Percentiles rank a stretch among this genome's conserved stretches.
phyloP scores from a whole-genome alignment of 2,797 vertebrate species.

The Nothura maculosa region DNA sequence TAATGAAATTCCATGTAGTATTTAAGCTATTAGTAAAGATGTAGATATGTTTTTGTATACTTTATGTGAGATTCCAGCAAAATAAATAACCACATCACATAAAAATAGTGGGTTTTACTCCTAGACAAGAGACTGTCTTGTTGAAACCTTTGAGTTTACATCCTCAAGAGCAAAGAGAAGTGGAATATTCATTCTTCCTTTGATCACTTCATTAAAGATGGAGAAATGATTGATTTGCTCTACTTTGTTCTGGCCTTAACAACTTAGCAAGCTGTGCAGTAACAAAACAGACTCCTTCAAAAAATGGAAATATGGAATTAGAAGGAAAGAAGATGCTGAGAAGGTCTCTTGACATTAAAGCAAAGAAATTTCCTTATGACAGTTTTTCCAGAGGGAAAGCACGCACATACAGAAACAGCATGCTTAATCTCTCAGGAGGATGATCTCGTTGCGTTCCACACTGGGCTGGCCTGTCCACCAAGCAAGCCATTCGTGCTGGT shows the following conservation, averaged over 20 bases:
- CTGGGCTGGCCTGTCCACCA: neutral
- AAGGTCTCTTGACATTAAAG: neutral
- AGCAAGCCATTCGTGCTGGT: neutral
- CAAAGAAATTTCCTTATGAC: neutral
- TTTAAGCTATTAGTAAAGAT: neutral
- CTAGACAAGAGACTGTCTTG: neutral
- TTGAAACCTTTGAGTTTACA: neutral
- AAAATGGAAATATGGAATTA: neutral
- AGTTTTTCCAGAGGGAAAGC: neutral
- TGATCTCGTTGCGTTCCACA: neutral
- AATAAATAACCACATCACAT: neutral
- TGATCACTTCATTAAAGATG: constrained; percentile 38
- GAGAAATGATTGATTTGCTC: constrained; percentile 23
- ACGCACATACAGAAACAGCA: neutral
- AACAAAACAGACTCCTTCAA: constrained; percentile 16
- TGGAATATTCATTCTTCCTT: neutral
- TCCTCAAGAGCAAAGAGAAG: neutral
- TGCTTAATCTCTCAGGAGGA: neutral
- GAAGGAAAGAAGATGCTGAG: neutral
- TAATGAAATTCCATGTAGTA: neutral
- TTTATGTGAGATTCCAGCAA: neutral
- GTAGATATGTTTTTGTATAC: neutral
- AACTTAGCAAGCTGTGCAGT: neutral
- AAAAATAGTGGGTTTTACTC: neutral
- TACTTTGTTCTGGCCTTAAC: neutral